These are phyloP conservation scores for Dynastes maya DNA, from an alignment of 2,888 invertebrate species.

Conservation along the genomic window DNA sequence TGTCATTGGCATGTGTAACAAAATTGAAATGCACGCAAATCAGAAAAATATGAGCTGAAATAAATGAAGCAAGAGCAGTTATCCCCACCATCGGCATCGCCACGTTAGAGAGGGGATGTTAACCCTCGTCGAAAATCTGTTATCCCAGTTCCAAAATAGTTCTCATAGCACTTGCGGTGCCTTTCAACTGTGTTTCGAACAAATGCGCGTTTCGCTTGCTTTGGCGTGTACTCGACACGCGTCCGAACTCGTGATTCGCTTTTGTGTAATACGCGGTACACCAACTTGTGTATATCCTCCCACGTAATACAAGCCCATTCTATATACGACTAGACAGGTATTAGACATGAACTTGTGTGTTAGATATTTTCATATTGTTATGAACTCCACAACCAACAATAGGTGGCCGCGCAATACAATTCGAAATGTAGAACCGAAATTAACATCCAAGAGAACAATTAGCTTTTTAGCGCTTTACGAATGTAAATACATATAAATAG, in stretches of 20 bases:
- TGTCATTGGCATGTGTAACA: not conserved
- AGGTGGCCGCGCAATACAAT: too few relatives aligned
- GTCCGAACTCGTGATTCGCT: slow-evolving; percentile 3
- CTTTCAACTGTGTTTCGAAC: slow-evolving; percentile 56
- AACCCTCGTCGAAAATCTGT: slow-evolving; percentile 39
- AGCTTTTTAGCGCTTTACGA: too few relatives aligned
- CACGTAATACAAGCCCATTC: too few relatives aligned
- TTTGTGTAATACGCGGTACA: not conserved
- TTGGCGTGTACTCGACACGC: not conserved
- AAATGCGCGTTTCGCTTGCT: slow-evolving; percentile 8
- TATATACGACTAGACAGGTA: slow-evolving; percentile 19
- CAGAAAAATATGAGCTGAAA: slow-evolving; percentile 22
- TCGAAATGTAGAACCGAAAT: not conserved
- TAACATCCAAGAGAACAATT: too few relatives aligned
- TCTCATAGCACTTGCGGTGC: slow-evolving; percentile 48
- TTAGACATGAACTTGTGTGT: slow-evolving; percentile 11
- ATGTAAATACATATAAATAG: too few relatives aligned
- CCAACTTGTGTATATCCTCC: not conserved
- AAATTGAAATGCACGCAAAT: not conserved
- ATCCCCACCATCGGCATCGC: slow-evolving; percentile 28
- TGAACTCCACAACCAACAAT: not conserved
- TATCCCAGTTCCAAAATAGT: slow-evolving; percentile 47
- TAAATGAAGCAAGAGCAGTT: slow-evolving; percentile 10
- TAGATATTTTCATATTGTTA: slow-evolving; percentile 12
- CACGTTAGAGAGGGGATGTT: slow-evolving; percentile 23